A percentile compares a stretch with the other conserved stretches of the same genome.
Conservation (phyloP, 2,113 vertebrate species). For the Mobula birostris region DNA sequence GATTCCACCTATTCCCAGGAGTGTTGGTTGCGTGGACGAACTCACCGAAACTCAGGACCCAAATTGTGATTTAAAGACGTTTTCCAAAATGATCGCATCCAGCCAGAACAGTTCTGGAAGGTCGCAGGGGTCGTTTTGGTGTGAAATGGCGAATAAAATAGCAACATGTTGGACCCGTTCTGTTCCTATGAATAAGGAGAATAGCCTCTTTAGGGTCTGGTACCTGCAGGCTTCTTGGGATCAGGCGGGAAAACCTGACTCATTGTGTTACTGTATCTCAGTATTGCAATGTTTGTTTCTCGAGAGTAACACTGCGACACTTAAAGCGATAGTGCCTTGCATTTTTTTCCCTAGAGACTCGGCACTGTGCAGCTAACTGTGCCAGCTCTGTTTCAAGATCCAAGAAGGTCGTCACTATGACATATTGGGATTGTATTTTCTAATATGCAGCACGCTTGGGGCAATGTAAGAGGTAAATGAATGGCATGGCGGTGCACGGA, state of each 20-base stretch:
- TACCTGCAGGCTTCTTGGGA: background rate
- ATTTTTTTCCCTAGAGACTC: background rate
- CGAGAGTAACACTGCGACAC: background rate
- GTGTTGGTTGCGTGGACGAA: background rate
- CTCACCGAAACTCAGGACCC: background rate
- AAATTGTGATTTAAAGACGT: background rate
- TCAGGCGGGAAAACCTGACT: background rate
- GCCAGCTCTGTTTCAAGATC: background rate
- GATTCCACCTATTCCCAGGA: slow-evolving; percentile 57
- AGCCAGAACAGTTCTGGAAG: background rate
- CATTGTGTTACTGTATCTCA: background rate
- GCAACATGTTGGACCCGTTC: background rate
- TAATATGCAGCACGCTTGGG: background rate
- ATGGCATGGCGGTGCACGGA: background rate
- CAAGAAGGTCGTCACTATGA: background rate
- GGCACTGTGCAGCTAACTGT: background rate
- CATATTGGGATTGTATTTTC: background rate
- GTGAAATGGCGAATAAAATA: background rate
- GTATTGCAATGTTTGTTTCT: background rate
- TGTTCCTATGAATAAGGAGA: background rate
- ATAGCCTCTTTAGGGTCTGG: background rate
- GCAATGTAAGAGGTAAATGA: background rate
- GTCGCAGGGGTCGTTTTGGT: background rate
- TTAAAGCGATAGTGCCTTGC: background rate
- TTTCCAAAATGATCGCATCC: background rate